A percentile compares a stretch with the other conserved stretches of the same genome.
phyloP scores from a whole-genome alignment of 2,113 vertebrate genomes.

The Hemibagrus wyckioides region DNA sequence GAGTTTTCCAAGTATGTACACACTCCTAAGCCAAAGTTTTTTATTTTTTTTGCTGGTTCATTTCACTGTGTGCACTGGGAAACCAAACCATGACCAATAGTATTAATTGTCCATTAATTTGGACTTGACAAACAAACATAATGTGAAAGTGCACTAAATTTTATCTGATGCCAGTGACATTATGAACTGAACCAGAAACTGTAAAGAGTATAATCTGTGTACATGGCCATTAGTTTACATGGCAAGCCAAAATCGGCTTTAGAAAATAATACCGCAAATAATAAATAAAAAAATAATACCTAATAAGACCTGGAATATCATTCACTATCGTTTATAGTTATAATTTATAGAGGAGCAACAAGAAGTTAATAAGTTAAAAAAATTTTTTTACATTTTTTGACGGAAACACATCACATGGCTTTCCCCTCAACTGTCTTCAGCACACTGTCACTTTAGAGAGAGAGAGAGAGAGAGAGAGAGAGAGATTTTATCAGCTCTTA shows the following conservation, averaged over 20 bases:
- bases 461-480: not conserved
- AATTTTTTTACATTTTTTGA: no score
- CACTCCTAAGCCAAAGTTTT: not conserved
- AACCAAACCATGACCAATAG: not conserved
- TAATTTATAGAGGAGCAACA: no score
- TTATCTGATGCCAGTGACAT: not conserved
- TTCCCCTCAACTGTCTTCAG: not conserved
- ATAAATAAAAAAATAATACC: no score
- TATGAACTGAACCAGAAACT: not conserved
- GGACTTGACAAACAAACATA: not conserved
- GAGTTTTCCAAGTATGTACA: not conserved
- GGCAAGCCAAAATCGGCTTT: not conserved
- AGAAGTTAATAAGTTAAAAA: no score
- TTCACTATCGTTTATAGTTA: no score
- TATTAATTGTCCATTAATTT: not conserved
- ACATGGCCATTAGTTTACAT: not conserved
- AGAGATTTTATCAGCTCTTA: not conserved
- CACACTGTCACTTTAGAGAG: not conserved
- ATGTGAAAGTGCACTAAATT: not conserved
- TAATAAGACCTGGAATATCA: no score
- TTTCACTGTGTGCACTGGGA: not conserved
- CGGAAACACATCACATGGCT: no score
- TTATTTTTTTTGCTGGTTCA: not conserved
- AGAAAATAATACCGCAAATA: no score
- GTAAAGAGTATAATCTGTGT: not conserved